Evolutionary conservation across 2,113 vertebrate genomes (phyloP), one percentile per base, ranked within the genome.

Genomic region (Laterallus jamaicensis): DNA sequence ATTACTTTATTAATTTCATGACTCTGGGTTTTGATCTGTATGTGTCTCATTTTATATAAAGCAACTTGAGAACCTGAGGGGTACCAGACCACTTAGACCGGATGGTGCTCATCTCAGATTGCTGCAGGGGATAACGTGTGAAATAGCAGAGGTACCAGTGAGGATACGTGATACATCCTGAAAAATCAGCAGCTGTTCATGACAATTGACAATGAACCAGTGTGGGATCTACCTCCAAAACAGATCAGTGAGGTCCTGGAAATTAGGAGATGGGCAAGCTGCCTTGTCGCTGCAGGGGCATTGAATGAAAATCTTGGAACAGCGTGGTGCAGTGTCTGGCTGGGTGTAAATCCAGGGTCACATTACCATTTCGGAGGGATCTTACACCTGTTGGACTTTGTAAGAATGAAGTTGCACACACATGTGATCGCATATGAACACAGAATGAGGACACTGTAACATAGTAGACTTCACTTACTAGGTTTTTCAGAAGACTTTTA

Each of bases 121-220:
- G 77, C 90, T 69, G 47, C 67, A 54, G 52, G 82, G 82, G 80
- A 62, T 82, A 29, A 84, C 80, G 79, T 93, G 93, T 97, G 95
- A 95, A 95, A 95, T 96, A 94, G 52, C 69, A 58, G 92, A 39
- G 55, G n/a, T 79, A 16, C 84, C 64, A 92, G 50, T 92, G 79
- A 84, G 52, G 93, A 84, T 60, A 84, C 54, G 18, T 21, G 86
- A 68, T 93, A 88, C 8, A 59, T 71, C 88, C 84, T 92, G 92
- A 90, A 95, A 95, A 92, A 86, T 49, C 82, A 88, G 24, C 96
- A 97, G 95, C 93, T 96, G 95, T 63, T 93, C 1, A 0, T 92
- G 90, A 87, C 80, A 91, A 52, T 6, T 90, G 93, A 82, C n/a
- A 73, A 70, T 86, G 58, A 39, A 64, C 29, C 75, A 77, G 11